Evolutionary conservation across 2,888 invertebrate genomes (phyloP).

Genomic region (Sphaeridia pumilis): DNA sequence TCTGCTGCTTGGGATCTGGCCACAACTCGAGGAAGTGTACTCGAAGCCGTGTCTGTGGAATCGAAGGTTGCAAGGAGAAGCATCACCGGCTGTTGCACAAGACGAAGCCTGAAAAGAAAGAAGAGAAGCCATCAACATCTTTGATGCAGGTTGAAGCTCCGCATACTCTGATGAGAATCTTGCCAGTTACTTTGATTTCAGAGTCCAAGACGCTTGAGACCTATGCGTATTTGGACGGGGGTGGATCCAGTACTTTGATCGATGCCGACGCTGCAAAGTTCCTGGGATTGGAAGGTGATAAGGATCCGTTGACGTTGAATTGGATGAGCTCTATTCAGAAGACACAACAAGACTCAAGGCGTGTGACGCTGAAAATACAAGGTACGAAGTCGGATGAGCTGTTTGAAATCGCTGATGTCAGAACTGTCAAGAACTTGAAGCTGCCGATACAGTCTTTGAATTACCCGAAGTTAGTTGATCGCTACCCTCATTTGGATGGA

Average conservation of each 20-base stretch:
- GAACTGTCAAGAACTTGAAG: constrained; percentile 3
- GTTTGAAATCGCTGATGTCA: not conserved
- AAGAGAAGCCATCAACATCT: too few relatives aligned
- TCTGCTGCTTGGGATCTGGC: constrained; percentile 1
- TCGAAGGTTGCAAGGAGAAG: constrained; percentile 1
- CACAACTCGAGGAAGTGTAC: not conserved
- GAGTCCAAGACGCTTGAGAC: too few relatives aligned
- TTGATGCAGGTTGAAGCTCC: too few relatives aligned
- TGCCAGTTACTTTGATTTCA: too few relatives aligned
- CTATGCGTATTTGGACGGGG: too few relatives aligned
- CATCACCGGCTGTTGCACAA: constrained; percentile 20
- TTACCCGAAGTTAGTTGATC: not conserved
- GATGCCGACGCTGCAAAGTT: too few relatives aligned
- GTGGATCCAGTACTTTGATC: too few relatives aligned
- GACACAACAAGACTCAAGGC: not conserved
- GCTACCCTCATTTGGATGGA: not conserved
- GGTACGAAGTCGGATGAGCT: not conserved
- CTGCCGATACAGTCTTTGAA: constrained; percentile 9
- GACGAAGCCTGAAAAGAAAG: too few relatives aligned
- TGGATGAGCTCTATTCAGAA: too few relatives aligned
- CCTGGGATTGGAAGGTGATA: too few relatives aligned
- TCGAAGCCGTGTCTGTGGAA: constrained; percentile 5
- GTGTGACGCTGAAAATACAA: not conserved
- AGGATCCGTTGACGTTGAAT: too few relatives aligned
- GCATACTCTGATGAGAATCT: too few relatives aligned